phyloP scores from a whole-genome alignment of 2,797 vertebrate species.

The Limosa lapponica region DNA sequence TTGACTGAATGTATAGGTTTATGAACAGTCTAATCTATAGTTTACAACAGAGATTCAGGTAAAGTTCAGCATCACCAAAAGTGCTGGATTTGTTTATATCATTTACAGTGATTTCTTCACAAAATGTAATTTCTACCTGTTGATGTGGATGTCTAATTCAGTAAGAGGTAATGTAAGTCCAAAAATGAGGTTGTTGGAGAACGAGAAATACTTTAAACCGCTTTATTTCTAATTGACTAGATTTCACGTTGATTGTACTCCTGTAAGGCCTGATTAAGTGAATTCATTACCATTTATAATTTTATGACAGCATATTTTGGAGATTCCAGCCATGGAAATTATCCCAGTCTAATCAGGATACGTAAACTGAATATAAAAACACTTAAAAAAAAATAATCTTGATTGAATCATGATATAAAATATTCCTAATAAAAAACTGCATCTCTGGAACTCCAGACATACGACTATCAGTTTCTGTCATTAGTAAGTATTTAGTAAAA shows the following conservation, averaged over 20 bases:
- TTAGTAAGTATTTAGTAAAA: background rate
- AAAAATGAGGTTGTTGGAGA: background rate
- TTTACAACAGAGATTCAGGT: background rate
- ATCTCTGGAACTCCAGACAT: background rate
- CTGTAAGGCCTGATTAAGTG: slow-evolving; percentile 57
- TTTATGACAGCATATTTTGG: background rate
- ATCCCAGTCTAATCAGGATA: slow-evolving; percentile 46
- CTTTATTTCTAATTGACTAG: slow-evolving; percentile 58
- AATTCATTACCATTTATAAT: slow-evolving; percentile 68
- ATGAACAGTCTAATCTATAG: background rate
- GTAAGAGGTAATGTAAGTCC: background rate
- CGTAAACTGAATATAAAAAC: slow-evolving; percentile 36
- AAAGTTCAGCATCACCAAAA: background rate
- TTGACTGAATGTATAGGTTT: background rate
- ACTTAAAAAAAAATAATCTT: background rate
- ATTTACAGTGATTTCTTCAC: background rate
- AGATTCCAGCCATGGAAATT: slow-evolving; percentile 45
- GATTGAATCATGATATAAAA: background rate
- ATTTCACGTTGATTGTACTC: slow-evolving; percentile 54
- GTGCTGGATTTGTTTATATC: background rate
- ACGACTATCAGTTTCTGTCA: background rate
- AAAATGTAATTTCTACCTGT: background rate
- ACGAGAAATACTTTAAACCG: slow-evolving; percentile 38
- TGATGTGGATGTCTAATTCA: background rate
- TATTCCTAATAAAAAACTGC: background rate